Evolutionary conservation across 2,797 vertebrate genomes (phyloP).

Genomic region (Coreius guichenoti): DNA sequence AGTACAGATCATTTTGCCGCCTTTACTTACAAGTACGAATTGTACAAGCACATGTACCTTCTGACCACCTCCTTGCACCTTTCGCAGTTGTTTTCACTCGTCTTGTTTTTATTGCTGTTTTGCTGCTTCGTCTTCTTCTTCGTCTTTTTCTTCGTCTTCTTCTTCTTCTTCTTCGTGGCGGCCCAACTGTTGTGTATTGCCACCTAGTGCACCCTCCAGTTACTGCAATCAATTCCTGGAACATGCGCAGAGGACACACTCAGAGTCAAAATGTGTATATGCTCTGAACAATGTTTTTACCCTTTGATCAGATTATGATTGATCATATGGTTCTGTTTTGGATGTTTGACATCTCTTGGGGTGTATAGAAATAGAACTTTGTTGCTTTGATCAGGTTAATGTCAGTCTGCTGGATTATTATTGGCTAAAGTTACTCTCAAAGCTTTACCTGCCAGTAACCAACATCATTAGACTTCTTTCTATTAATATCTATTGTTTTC

Average conservation of each 20-base stretch:
- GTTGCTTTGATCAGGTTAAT: not conserved
- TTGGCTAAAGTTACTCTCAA: not conserved
- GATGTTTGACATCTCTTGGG: conserved; percentile 17
- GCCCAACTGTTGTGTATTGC: not conserved
- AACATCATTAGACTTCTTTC: conserved; percentile 14
- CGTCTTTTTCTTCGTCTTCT: not conserved
- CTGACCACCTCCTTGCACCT: not conserved
- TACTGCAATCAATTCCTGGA: not conserved
- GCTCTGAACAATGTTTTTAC: not conserved
- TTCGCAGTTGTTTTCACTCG: not conserved
- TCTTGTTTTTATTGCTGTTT: not conserved
- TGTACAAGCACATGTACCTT: not conserved
- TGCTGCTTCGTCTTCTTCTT: no score
- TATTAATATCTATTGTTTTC: conserved; percentile 27
- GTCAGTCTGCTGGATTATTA: not conserved
- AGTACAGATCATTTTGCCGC: not conserved
- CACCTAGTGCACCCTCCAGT: not conserved
- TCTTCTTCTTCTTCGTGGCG: not conserved
- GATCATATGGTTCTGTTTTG: not conserved
- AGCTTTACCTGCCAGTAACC: conserved; percentile 25
- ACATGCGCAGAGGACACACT: not conserved
- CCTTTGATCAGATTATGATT: not conserved
- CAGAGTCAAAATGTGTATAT: not conserved
- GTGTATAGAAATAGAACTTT: not conserved
- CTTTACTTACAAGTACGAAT: not conserved